Conservation (phyloP, 2,797 vertebrate species). For the Muraenolepis orangiensis region DNA sequence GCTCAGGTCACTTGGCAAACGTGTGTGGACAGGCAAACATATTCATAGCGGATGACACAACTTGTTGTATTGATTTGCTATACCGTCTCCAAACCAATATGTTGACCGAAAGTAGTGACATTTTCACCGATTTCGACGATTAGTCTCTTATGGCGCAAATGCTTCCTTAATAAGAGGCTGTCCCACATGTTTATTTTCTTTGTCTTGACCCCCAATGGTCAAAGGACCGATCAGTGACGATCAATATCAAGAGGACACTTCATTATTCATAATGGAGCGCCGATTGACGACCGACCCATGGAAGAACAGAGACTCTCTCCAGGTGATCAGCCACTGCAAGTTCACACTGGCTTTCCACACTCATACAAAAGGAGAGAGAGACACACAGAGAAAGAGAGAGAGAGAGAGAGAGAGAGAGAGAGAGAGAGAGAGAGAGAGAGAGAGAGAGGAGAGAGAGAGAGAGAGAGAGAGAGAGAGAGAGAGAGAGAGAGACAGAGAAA, state of each 20-base stretch:
- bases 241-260: background rate
- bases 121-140: background rate
- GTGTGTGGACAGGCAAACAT: background rate
- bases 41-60: background rate
- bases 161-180: background rate
- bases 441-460: too few relatives aligned
- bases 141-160: background rate
- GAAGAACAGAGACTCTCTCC: constrained; percentile 1
- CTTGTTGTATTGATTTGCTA: background rate
- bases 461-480: too few relatives aligned
- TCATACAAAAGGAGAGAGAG: constrained; percentile 68
- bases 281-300: background rate
- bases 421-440: too few relatives aligned
- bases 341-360: constrained; percentile 61
- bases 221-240: background rate
- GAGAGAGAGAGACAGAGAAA: background rate
- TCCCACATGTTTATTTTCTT: background rate
- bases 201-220: background rate
- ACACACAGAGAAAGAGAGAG: constrained; percentile 65
- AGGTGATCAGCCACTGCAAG: background rate
- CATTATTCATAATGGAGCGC: background rate
- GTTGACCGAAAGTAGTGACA: background rate
- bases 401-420: too few relatives aligned
- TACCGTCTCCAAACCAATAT: background rate
- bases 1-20: background rate